Evolutionary conservation across 2,888 invertebrate genomes (phyloP).

Genomic region (Cataglyphis rosenhaueri): DNA sequence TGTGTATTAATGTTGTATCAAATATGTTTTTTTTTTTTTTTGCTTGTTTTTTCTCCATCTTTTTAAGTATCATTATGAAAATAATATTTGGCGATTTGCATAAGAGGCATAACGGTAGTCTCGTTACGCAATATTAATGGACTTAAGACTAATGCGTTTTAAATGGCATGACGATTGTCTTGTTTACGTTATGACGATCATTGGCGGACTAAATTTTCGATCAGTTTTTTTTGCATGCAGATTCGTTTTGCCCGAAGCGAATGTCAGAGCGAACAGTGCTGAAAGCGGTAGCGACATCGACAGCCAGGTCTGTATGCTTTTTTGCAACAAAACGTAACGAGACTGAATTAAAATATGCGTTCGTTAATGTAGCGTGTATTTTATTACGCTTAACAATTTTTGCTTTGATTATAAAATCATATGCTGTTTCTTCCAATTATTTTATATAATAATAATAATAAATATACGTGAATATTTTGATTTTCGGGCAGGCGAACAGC

Average conservation of each 20-base stretch:
- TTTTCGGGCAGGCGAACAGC: conserved; percentile 76
- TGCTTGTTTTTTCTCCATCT: not conserved
- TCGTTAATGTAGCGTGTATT: not conserved
- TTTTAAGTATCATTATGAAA: not conserved
- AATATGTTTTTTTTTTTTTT: not conserved
- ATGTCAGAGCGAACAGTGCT: conserved; percentile 79
- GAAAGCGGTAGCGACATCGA: conserved; percentile 83
- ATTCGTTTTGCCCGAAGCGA: conserved; percentile 79
- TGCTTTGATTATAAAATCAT: not conserved
- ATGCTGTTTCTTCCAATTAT: not conserved
- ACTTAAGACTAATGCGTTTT: not conserved
- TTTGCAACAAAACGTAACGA: conserved; percentile 15
- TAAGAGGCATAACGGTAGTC: not conserved
- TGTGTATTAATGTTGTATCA: not conserved
- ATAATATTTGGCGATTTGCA: not conserved
- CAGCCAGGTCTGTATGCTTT: conserved; percentile 78
- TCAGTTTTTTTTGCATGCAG: conserved; percentile 62
- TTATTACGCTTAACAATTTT: not conserved
- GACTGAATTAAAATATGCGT: not conserved
- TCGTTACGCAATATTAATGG: not conserved
- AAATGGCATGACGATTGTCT: not conserved
- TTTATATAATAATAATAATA: not conserved
- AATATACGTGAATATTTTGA: conserved; percentile 18
- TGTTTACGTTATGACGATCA: not conserved
- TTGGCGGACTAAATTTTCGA: not conserved